Percentiles rank a stretch among this genome's conserved stretches.
Evolutionary conservation across 2,888 invertebrate genomes (phyloP).

Genomic region (Hypolimnas misippus): DNA sequence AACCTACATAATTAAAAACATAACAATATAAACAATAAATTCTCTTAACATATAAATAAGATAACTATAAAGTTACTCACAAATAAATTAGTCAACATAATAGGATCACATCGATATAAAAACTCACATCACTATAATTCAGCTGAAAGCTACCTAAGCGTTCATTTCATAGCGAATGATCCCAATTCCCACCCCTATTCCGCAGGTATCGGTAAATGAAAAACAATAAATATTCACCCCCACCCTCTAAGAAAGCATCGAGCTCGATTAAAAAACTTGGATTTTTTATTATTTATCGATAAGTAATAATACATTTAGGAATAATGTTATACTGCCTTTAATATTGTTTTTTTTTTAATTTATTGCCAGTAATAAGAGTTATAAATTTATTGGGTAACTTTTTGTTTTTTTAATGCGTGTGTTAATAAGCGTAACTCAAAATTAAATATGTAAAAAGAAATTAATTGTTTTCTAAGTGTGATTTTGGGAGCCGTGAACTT

Average conservation of each 20-base stretch:
- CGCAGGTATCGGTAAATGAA: conserved; percentile 67
- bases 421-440: neutral
- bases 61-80: neutral
- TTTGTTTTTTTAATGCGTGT: neutral
- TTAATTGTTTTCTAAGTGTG: too few species aligned
- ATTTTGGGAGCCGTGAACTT: too few species aligned
- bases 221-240: conserved; percentile 72
- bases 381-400: neutral
- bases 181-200: conserved; percentile 43
- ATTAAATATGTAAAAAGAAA: neutral
- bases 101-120: conserved; percentile 24
- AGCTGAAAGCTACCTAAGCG: conserved; percentile 62
- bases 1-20: too few species aligned
- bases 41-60: too few species aligned
- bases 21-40: too few species aligned
- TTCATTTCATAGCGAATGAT: conserved; percentile 70
- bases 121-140: conserved; percentile 44
- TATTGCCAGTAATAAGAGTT: neutral
- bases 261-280: conserved; percentile 72
- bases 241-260: conserved; percentile 8
- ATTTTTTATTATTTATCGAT: conserved; percentile 53
- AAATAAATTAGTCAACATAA: neutral
- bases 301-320: conserved; percentile 47
- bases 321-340: conserved; percentile 2
- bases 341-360: conserved; percentile 26